These are phyloP conservation scores for Cephus nigrinus DNA, from an alignment of 2,888 invertebrate genomes.

Conservation along the genomic window DNA sequence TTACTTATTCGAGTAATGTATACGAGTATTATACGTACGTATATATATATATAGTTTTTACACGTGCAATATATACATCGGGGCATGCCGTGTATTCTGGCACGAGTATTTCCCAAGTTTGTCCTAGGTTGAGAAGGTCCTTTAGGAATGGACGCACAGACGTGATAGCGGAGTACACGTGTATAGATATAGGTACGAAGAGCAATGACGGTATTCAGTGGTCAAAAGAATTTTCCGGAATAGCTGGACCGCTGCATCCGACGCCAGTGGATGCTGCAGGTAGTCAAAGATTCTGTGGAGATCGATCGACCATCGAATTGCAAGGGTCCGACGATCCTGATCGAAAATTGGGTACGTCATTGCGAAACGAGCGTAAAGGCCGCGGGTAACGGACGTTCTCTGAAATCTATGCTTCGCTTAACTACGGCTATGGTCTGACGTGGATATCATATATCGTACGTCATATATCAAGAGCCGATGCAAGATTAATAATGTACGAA, in stretches of 20 bases:
- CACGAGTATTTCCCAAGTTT: not conserved
- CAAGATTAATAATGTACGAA: constrained; percentile 49
- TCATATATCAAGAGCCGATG: constrained; percentile 45
- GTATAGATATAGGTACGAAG: not conserved
- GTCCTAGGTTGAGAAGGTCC: not conserved
- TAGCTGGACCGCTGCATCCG: not conserved
- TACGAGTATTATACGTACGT: not conserved
- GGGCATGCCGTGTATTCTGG: not conserved
- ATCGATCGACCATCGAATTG: not conserved
- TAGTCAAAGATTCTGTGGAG: not conserved
- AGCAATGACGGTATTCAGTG: not conserved
- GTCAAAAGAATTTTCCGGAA: not conserved
- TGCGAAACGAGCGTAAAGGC: not conserved
- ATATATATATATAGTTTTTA: not conserved
- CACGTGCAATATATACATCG: not conserved
- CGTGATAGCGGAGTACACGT: not conserved
- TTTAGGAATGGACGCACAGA: not conserved
- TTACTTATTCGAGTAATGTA: not conserved
- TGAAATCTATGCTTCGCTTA: not conserved
- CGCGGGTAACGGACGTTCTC: not conserved
- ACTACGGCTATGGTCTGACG: not conserved
- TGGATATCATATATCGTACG: constrained; percentile 8
- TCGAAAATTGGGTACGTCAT: constrained; percentile 4
- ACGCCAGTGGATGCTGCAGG: not conserved
- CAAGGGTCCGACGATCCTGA: not conserved